Evolutionary conservation across 1,140 invertebrate genomes (phyloP).

Genomic region (Zophobas morio): DNA sequence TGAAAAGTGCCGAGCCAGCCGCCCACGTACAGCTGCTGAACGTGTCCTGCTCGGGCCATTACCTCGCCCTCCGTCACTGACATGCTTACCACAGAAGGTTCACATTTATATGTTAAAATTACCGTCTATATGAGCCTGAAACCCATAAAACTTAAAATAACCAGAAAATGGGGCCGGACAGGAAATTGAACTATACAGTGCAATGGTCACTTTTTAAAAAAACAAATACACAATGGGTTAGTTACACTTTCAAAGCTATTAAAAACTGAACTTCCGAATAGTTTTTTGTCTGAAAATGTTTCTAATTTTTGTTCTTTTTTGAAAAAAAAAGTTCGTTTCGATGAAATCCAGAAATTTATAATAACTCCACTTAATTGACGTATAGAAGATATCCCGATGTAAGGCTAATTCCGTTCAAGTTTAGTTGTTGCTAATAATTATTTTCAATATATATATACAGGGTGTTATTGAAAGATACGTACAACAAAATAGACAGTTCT

Average conservation of each 20-base stretch:
- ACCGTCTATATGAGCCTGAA: conserved; percentile 28
- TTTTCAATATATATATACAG: no score
- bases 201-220: conserved; percentile 37
- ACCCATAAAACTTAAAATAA: conserved; percentile 26
- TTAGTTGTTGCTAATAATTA: no score
- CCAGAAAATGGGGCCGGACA: conserved; percentile 37
- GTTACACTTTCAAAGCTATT: not conserved
- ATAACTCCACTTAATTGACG: no score
- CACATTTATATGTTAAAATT: conserved; percentile 40
- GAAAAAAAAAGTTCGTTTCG: no score
- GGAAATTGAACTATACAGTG: conserved; percentile 30
- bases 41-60: conserved; percentile 40
- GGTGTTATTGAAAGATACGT: no score
- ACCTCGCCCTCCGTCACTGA: conserved; percentile 30
- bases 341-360: no score
- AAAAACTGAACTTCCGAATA: no score
- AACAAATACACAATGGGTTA: not conserved
- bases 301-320: no score
- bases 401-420: no score
- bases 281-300: no score
- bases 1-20: conserved; percentile 36
- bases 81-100: conserved; percentile 38
- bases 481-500: no score
- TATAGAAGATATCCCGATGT: no score
- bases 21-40: conserved; percentile 41